A percentile compares a stretch with the other conserved stretches of the same genome.
These are phyloP conservation scores for Sciurus carolinensis DNA, from an alignment of 2,797 vertebrate species.

Conservation along the genomic window DNA sequence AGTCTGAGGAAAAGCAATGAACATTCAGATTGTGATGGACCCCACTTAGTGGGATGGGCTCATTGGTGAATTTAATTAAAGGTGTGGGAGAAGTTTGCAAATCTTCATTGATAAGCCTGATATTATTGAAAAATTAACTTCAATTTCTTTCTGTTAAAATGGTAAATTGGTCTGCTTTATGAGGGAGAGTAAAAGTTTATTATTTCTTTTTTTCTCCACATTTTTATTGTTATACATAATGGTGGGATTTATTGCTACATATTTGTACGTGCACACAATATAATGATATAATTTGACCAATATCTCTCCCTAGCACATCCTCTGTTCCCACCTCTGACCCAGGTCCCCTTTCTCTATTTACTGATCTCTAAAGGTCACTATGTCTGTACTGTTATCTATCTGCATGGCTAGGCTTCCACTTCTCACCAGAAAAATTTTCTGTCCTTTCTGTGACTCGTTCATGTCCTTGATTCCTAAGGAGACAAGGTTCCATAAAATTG, in stretches of 20 bases:
- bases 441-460: not conserved
- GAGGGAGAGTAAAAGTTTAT: not conserved
- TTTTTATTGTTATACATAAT: no score
- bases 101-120: not conserved
- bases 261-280: no score
- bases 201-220: not conserved
- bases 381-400: not conserved
- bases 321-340: no score
- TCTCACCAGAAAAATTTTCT: not conserved
- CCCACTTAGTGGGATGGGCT: not conserved
- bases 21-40: not conserved
- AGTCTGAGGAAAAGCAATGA: not conserved
- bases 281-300: no score
- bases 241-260: no score
- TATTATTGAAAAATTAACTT: not conserved
- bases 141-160: conserved; percentile 39
- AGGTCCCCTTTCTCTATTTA: no score
- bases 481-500: not conserved
- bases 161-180: not conserved
- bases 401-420: not conserved
- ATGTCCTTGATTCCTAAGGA: not conserved
- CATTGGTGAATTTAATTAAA: not conserved
- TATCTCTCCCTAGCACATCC: no score
- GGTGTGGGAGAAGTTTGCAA: not conserved
- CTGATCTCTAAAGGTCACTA: not conserved